These are phyloP conservation scores for Oreochromis mossambicus DNA, from an alignment of 2,797 vertebrate species.

Conservation along the genomic window DNA sequence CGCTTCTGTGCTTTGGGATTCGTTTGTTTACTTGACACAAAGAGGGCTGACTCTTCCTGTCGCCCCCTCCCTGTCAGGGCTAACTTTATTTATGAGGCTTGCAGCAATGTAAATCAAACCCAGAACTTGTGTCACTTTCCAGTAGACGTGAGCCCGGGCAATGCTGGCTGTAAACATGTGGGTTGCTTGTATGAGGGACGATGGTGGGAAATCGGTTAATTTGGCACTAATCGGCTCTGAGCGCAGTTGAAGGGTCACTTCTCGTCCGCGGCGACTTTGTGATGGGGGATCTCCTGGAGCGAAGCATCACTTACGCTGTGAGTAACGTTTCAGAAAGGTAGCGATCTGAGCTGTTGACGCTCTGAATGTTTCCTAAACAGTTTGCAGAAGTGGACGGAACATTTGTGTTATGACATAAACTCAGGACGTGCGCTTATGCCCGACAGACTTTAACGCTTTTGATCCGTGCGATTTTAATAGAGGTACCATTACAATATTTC, in stretches of 20 bases:
- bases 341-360: not conserved
- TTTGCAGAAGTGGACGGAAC: not conserved
- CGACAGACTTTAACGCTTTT: not conserved
- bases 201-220: not conserved
- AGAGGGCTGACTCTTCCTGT: not conserved
- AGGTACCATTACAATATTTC: not conserved
- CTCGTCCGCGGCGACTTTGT: not conserved
- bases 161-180: not conserved
- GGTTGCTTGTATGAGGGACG: not conserved
- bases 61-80: constrained; percentile 2
- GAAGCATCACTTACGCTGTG: constrained; percentile 43
- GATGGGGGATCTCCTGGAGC: constrained; percentile 50
- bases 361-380: not conserved
- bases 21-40: not conserved
- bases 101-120: not conserved
- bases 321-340: constrained; percentile 34
- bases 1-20: not conserved
- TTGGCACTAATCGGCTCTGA: not conserved
- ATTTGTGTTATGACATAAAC: not conserved
- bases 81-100: not conserved
- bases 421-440: not conserved
- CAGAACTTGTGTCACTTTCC: not conserved
- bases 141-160: not conserved
- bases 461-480: not conserved
- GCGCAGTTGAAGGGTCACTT: not conserved